Percentiles rank a stretch among this genome's conserved stretches.
phyloP scores from a whole-genome alignment of 2,888 invertebrate species.

The Micropterix aruncella region DNA sequence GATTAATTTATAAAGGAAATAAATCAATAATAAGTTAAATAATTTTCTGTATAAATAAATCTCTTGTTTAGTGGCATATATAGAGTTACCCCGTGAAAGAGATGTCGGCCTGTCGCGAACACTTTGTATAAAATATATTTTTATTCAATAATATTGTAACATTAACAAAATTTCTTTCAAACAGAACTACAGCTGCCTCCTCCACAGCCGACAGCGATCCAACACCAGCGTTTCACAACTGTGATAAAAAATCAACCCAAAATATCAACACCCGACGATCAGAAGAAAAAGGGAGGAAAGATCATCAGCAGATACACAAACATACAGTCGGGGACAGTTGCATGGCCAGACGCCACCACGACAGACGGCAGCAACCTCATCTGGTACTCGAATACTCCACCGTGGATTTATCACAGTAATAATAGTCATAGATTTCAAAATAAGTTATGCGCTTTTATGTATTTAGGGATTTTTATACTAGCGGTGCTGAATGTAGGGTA shows the following conservation, averaged over 20 bases:
- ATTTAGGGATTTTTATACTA: too few relatives aligned
- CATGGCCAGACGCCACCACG: background rate
- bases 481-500: too few relatives aligned
- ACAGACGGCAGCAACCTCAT: background rate
- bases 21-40: background rate
- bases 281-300: background rate
- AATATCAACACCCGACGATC: background rate
- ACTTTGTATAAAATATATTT: background rate
- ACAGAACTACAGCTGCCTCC: background rate
- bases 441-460: too few relatives aligned
- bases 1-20: too few relatives aligned
- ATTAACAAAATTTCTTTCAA: background rate
- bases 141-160: background rate
- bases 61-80: background rate
- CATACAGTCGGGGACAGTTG: background rate
- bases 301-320: background rate
- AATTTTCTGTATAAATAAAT: background rate
- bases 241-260: background rate
- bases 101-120: background rate
- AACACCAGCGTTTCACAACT: background rate
- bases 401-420: background rate
- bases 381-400: background rate
- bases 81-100: background rate
- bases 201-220: background rate
- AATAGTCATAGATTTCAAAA: too few relatives aligned